Conservation (phyloP, 2,888 invertebrate species). For the Parasteatoda lunata region DNA sequence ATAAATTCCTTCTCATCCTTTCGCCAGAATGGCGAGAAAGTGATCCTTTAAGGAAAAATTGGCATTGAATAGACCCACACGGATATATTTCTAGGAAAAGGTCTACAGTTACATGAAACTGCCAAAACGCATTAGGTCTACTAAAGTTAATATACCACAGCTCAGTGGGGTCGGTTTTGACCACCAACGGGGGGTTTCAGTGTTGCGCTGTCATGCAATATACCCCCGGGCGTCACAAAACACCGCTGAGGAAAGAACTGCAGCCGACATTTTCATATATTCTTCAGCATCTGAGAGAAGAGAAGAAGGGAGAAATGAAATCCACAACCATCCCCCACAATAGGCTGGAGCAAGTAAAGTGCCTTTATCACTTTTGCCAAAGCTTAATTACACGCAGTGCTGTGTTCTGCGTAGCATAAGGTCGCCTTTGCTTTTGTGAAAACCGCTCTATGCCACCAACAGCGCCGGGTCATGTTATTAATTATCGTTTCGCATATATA, state of each 20-base stretch:
- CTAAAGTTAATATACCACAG: conserved; percentile 50
- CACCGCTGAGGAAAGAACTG: conserved; percentile 22
- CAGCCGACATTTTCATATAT: conserved; percentile 50
- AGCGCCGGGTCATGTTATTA: conserved; percentile 44
- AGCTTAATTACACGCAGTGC: conserved; percentile 55
- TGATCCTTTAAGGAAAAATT: conserved; percentile 5
- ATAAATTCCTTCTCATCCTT: not conserved
- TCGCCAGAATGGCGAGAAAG: not conserved
- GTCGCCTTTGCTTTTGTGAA: conserved; percentile 41
- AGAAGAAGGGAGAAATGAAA: not conserved
- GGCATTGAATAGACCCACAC: not conserved
- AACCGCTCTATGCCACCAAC: conserved; percentile 31
- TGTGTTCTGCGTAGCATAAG: conserved; percentile 22
- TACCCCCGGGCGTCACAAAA: conserved; percentile 37
- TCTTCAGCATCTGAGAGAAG: not conserved
- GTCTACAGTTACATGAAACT: conserved; percentile 51
- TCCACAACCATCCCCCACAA: conserved; percentile 13
- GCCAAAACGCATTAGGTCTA: conserved; percentile 48
- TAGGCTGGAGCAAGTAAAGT: conserved; percentile 44
- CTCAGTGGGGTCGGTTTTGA: conserved; percentile 19
- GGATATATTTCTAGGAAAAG: conserved; percentile 11
- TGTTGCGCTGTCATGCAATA: conserved; percentile 46
- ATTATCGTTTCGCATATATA: conserved; percentile 53
- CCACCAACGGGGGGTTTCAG: conserved; percentile 8
- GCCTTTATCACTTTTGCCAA: conserved; percentile 49